These are phyloP conservation scores for Semicossyphus pulcher DNA, from an alignment of 2,113 vertebrate species.

Conservation along the genomic window DNA sequence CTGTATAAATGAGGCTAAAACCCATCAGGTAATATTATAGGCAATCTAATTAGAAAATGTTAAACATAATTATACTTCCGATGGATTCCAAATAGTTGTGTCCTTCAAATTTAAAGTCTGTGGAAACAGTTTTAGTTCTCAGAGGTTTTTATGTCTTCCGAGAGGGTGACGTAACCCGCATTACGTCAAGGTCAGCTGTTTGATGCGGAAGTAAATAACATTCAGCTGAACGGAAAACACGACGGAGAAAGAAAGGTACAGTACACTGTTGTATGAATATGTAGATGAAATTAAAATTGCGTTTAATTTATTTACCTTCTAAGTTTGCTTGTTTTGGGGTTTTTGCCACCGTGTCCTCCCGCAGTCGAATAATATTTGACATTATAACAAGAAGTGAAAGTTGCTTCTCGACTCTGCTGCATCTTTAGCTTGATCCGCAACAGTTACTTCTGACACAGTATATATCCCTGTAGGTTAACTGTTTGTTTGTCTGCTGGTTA, in stretches of 20 bases:
- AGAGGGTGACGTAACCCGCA: neutral
- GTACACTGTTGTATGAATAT: neutral
- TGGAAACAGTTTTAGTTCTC: no score
- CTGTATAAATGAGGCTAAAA: no score
- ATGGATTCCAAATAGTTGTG: neutral
- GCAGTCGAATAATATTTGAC: neutral
- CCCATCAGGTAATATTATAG: neutral
- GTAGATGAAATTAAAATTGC: fast-evolving
- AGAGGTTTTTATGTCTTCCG: no score
- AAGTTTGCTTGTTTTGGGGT: neutral
- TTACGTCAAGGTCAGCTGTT: slow-evolving; percentile 53
- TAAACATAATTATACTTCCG: no score
- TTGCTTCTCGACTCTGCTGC: neutral
- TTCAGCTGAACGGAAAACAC: neutral
- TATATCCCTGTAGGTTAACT: neutral
- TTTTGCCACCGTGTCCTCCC: neutral
- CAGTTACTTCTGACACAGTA: neutral
- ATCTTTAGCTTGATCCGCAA: neutral
- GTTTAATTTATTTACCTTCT: fast-evolving
- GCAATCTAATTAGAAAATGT: no score
- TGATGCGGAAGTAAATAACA: slow-evolving; percentile 71
- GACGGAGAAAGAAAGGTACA: slow-evolving; percentile 18
- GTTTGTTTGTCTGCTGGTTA: neutral
- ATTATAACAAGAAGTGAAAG: neutral
- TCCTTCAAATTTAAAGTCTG: neutral